Evolutionary conservation across 2,113 vertebrate species (phyloP), one percentile per base, ranked within the genome.

Genomic region (Glaucidium brasilianum): DNA sequence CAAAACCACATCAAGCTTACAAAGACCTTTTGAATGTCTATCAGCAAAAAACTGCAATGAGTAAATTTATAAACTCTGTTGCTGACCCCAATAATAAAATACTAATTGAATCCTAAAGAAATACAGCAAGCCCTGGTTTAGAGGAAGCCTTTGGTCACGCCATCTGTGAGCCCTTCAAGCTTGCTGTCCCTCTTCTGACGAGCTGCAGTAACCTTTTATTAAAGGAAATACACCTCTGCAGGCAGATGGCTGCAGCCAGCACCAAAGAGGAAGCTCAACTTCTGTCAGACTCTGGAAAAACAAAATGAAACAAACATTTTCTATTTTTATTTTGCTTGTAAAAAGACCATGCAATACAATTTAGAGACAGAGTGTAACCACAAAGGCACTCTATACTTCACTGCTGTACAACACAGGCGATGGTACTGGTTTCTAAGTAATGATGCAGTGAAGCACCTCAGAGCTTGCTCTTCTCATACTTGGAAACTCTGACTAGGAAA

Each of bases 401-500:
- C 22, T 27, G 41, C 41, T 27, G 15, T 14, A 27, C 47, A 55
- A 18, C 45, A 60, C 30, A 41, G 58, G 30, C 71, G 63, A 71
- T 21, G 25, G 55, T 63, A 37, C 47, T 12, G 3, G 53, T 37
- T 77, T 82, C 68, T 47, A 67, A 76, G 15, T 5, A 74, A 23
- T n/a, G 11, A 67, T 11, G 25, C 73, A 76, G 34, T 43, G 66
- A 85, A 94, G 66, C 89, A 85, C 41, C 89, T 94, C 53, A 49
- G 34, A 69, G 72, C 63, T 41, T 62, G 52, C 41, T 68, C 52
- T n/a, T 92, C 60, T 93, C 41, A 30, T 18, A 87, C 39, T 34
- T 76, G 86, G 77, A 96, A 97, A 92, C 53, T 95, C 64, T 95
- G 92, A 94, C 47, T 39, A 39, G 29, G 32, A 94, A 62, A 32